Evolutionary conservation across 1,140 invertebrate genomes (phyloP), one percentile per base, ranked within the genome.

Genomic region (Papilio dardanus): DNA sequence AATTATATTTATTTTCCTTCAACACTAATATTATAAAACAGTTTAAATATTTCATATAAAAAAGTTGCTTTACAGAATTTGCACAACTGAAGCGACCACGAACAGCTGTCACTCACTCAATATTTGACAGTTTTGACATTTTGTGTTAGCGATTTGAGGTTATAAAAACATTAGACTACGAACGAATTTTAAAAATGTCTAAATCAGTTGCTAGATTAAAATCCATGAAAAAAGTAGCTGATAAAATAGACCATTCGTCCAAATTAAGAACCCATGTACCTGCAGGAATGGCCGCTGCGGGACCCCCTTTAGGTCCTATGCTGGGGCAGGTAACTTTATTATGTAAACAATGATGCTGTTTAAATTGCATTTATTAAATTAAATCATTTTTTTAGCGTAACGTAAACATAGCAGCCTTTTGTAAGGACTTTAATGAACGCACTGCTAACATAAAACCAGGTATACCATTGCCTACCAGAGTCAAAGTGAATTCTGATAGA

Each of bases 341-440:
- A 24, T 66, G 50, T 12, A 16, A 40, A 58, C 3, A 33, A 21
- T 10, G 24, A 33, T 37, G 28, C 7, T 73, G 35, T 28, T 24
- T 24, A 54, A 24, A n/a, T n/a, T n/a, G n/a, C n/a, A n/a, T 24
- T 54, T 1, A 10, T 10, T 54, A 24, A 10, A 62, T 16, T 14
- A 31, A 69, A 42, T 77, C 28, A 40, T 79, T 80, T 71, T 89
- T 94, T 92, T 87, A 99, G 97, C 96, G 98, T 86, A 98, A 98
- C 58, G 96, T 99, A 35, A 99, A 99, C 88, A 99, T 99, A 83
- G 96, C 97, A 66, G 96, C 96, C 67, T 99, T 99, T 94, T 99
- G 98, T 87, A 99, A 99, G 94, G 99, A 99, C 81, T 99, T 99
- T 83, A 99, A 99, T 94, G 96, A 98, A 84, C 96, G 95, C 88